Evolutionary conservation across 2,113 vertebrate genomes (phyloP).

Genomic region (Lepus americanus): DNA sequence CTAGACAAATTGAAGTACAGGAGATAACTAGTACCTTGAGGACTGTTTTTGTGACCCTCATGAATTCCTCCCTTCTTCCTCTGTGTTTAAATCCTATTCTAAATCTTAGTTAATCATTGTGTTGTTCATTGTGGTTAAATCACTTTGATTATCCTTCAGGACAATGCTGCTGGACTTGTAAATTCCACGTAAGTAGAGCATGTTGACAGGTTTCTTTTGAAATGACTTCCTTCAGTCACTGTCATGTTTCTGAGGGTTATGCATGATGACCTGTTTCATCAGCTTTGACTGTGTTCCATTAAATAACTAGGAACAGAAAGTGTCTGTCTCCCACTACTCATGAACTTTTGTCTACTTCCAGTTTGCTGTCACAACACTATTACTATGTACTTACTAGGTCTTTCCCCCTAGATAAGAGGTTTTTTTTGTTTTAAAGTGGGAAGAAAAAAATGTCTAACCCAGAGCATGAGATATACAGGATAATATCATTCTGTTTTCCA

Average conservation of each 20-base stretch:
- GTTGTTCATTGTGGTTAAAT: not conserved
- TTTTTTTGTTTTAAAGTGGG: not conserved
- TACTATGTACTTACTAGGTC: not conserved
- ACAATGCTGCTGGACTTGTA: not conserved
- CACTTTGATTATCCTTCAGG: not conserved
- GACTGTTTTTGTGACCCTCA: fast-evolving
- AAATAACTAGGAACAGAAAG: not conserved
- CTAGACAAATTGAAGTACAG: not conserved
- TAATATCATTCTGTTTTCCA: not conserved
- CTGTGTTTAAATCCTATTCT: not conserved
- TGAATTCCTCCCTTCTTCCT: not conserved
- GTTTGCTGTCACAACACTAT: not conserved
- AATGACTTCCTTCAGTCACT: not conserved
- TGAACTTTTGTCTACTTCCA: not conserved
- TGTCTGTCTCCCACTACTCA: not conserved
- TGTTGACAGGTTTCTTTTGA: not conserved
- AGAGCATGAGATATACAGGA: not conserved
- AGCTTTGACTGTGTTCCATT: not conserved
- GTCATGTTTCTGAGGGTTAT: not conserved
- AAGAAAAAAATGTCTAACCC: not conserved
- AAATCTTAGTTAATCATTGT: not conserved
- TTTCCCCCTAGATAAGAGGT: not conserved
- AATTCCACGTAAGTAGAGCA: not conserved
- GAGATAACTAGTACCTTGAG: not conserved
- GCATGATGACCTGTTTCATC: not conserved